Evolutionary conservation across 2,888 invertebrate species (phyloP).

Genomic region (Chymomyza caudatula): DNA sequence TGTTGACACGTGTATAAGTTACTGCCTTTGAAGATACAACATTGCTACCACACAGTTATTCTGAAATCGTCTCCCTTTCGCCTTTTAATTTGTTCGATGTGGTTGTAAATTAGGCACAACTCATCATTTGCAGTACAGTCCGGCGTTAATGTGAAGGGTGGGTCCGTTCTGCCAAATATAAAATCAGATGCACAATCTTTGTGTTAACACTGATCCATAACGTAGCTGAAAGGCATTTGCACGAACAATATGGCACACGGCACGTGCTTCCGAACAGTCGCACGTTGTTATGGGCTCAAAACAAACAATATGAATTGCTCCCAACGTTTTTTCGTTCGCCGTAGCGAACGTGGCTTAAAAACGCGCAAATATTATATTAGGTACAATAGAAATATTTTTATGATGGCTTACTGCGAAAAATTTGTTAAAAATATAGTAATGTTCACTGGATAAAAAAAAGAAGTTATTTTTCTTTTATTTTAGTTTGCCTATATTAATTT

Average conservation of each 20-base stretch:
- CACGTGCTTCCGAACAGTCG: constrained; percentile 60
- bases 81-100: constrained; percentile 74
- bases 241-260: constrained; percentile 70
- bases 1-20: constrained; percentile 62
- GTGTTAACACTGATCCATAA: constrained; percentile 59
- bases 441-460: too few relatives aligned
- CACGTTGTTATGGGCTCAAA: constrained; percentile 14
- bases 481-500: too few relatives aligned
- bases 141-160: constrained; percentile 34
- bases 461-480: too few relatives aligned
- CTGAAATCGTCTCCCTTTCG: constrained; percentile 7
- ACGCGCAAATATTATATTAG: not conserved
- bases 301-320: not conserved
- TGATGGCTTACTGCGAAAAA: too few relatives aligned
- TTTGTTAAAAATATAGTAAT: not conserved
- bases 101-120: constrained; percentile 76
- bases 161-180: constrained; percentile 34
- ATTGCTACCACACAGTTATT: constrained; percentile 2
- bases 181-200: constrained; percentile 63
- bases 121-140: constrained; percentile 75
- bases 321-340: not conserved
- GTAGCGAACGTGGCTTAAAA: not conserved
- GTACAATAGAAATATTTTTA: not conserved
- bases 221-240: constrained; percentile 48
- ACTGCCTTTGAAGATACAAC: constrained; percentile 49